phyloP scores from a whole-genome alignment of 1,140 invertebrate genomes.

The Pachypsylla venusta region DNA sequence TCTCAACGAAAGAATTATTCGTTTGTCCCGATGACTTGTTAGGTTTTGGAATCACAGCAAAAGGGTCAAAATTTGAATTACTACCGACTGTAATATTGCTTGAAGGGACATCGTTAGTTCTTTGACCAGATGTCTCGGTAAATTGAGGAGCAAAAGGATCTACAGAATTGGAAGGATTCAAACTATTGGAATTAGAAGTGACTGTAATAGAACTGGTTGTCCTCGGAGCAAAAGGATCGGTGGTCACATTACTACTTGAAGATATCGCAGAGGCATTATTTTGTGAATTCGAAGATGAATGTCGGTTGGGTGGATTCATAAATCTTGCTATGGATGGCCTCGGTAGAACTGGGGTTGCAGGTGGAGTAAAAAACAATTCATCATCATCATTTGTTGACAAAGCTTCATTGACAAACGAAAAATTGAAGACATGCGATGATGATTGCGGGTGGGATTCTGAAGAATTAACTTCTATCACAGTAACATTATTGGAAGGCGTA shows the following conservation, averaged over 20 bases:
- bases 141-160: neutral
- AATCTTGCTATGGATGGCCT: slow-evolving; percentile 8
- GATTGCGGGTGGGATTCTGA: neutral
- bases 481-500: slow-evolving; percentile 19
- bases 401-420: slow-evolving; percentile 18
- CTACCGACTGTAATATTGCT: too few species aligned
- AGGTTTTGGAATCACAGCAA: too few species aligned
- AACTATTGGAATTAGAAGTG: too few species aligned
- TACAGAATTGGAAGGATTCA: too few species aligned
- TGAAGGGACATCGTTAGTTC: too few species aligned
- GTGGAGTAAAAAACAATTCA: slow-evolving; percentile 20
- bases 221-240: neutral
- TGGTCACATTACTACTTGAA: neutral
- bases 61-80: too few species aligned
- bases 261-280: too few species aligned
- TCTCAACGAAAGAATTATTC: too few species aligned
- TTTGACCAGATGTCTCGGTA: too few species aligned
- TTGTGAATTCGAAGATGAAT: too few species aligned
- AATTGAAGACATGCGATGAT: slow-evolving; percentile 18
- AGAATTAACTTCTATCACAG: slow-evolving; percentile 24
- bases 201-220: neutral
- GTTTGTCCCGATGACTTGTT: too few species aligned
- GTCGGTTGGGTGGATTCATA: neutral
- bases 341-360: slow-evolving; percentile 17
- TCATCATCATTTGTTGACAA: slow-evolving; percentile 10